Evolutionary conservation across 2,888 invertebrate genomes (phyloP).

Genomic region (Sympetrum striolatum): DNA sequence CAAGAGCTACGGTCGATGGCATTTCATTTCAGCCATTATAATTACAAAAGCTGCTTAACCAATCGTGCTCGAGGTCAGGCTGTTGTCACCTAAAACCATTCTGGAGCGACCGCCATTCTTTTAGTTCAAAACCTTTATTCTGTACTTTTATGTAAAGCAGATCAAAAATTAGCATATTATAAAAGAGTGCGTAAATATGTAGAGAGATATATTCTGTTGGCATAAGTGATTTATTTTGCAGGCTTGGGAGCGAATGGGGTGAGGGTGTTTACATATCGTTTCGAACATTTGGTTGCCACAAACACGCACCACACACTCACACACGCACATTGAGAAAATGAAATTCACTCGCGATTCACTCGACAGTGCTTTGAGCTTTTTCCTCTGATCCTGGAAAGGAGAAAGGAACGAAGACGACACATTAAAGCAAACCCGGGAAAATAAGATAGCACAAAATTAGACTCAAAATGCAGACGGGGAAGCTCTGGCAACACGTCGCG

Average conservation of each 20-base stretch:
- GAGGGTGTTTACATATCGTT: neutral
- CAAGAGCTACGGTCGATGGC: neutral
- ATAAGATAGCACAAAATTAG: neutral
- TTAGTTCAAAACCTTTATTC: neutral
- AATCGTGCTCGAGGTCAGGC: neutral
- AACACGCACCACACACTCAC: slow-evolving; percentile 34
- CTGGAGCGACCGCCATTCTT: neutral
- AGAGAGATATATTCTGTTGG: neutral
- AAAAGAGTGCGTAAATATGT: neutral
- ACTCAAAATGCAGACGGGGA: too few relatives aligned
- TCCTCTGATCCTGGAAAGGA: slow-evolving; percentile 37
- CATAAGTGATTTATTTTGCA: neutral
- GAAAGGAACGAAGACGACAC: slow-evolving; percentile 31
- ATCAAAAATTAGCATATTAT: neutral
- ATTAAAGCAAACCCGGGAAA: slow-evolving; percentile 34
- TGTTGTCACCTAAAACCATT: neutral
- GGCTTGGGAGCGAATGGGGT: neutral
- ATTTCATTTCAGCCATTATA: neutral
- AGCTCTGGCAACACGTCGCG: too few relatives aligned
- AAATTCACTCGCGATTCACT: neutral
- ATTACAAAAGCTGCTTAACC: neutral
- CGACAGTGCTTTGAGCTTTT: slow-evolving; percentile 30
- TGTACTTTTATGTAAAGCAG: neutral
- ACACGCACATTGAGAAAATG: slow-evolving; percentile 26
- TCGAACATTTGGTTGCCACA: slow-evolving; percentile 2